phyloP scores from a whole-genome alignment of 2,888 invertebrate species.

The Fragum whitleyi region DNA sequence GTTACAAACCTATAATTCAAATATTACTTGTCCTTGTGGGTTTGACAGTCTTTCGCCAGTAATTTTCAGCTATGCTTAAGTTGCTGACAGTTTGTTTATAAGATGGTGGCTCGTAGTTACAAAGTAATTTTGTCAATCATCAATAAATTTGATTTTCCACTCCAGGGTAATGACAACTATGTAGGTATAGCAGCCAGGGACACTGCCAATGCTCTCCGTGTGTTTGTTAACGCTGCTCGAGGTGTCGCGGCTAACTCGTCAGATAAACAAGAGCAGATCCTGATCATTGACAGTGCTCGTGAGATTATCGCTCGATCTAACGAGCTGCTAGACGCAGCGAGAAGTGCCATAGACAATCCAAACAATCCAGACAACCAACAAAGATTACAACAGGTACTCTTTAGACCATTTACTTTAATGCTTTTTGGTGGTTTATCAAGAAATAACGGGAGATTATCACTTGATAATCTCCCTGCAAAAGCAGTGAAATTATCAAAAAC shows the following conservation, averaged over 20 bases:
- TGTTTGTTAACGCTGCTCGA: conserved; percentile 91
- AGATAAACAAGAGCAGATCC: conserved; percentile 86
- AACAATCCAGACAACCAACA: conserved; percentile 88
- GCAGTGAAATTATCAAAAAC: too few relatives aligned
- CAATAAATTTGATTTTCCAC: neutral
- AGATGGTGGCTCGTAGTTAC: too few relatives aligned
- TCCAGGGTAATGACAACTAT: conserved; percentile 90
- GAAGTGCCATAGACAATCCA: conserved; percentile 90
- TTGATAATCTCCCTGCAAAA: too few relatives aligned
- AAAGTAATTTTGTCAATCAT: too few relatives aligned
- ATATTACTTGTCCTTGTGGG: too few relatives aligned
- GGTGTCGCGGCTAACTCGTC: conserved; percentile 87
- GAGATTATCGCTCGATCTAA: conserved; percentile 93
- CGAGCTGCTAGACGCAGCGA: conserved; percentile 92
- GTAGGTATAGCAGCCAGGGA: conserved; percentile 93
- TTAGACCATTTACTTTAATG: neutral
- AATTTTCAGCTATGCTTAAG: too few relatives aligned
- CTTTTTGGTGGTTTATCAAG: too few relatives aligned
- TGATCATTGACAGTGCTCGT: conserved; percentile 88
- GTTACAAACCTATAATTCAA: too few relatives aligned
- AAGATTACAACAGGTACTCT: conserved; percentile 89
- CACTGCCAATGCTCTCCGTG: conserved; percentile 91
- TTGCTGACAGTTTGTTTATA: too few relatives aligned
- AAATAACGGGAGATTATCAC: too few relatives aligned
- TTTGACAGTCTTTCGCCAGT: too few relatives aligned